Base-by-base conservation (phyloP, 2,113 vertebrate genomes). In the Saiga tatarica region DNA sequence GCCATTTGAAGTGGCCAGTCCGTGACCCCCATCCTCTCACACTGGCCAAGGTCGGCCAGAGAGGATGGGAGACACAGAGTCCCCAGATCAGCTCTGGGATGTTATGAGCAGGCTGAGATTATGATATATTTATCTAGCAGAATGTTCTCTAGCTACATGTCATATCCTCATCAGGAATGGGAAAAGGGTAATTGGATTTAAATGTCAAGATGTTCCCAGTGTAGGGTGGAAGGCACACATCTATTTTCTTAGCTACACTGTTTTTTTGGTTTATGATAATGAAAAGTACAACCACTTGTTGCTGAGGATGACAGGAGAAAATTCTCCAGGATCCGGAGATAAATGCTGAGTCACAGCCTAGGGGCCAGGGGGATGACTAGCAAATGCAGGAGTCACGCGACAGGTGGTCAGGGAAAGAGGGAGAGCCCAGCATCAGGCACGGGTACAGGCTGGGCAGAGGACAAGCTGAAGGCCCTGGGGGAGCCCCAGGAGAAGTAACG, bases 111-210 rank as follows among this genome's bases (percentile, higher is more conserved):
- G 89, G 60, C 91, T 55, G 86, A 94, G 96, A 97, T 93, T 62
- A 81, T 84, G 98, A 98, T 97, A 91, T 96, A 98, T 98, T 98
- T 99, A 98, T 98, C 95, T 95, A 89, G 98, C 39, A 96, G 97
- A 96, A 94, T 98, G 98, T 98, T 97, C 95, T 64, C 96, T 91
- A 83, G 96, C 94, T 82, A 95, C 98, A 87, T 98, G 98, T 97
- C 98, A 89, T 98, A 98, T 98, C 97, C 98, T 98, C 98, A 98
- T 99, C 98, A 98, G 97, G 97, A 97, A 98, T 87, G 89, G 76
- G 98, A 98, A 98, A 98, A 98, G 98, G 98, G 98, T 99, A 99
- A 99, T 99, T 99, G 98, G 99, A 99, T 99, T 99, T 99, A 99
- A 99, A 99, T 99, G 99, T 99, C 99, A 99, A 98, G 98, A 99